Evolutionary conservation across 2,888 invertebrate species (phyloP), one percentile per base, ranked within the genome.

Genomic region (Gandaritis pyraliata): DNA sequence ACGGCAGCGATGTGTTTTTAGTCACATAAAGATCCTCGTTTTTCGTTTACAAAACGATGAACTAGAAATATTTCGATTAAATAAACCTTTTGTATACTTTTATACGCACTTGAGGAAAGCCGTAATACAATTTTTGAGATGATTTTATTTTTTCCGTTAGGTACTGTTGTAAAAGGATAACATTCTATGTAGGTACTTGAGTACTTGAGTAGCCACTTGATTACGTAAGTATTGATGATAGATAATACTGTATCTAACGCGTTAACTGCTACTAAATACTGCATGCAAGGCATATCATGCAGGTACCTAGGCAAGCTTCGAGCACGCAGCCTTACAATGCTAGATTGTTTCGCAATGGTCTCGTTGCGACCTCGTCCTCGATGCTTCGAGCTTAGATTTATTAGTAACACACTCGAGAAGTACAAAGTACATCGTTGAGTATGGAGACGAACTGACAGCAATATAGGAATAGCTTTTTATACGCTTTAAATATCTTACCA

Each of bases 341-440:
- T 69, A 65, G 62, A 68, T 68, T 61, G 65, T 80, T 78, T 73
- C 73, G 69, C 73, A 80, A 80, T 74, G 49, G 62, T 58, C 52
- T 59, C 23, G 51, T 70, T 58, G 58, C 65, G 74, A 70, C 83
- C 83, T 83, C 80, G 83, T 82, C 73, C 82, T 65, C 77, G 74
- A 79, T 82, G 65, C 65, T 55, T 63, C 58, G 72, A 76, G 78
- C 75, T 78, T 72, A 75, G 69, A 61, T 59, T 69, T 71, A 68
- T 59, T 39, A 57, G 38, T 50, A 55, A 48, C 30, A 54, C 38
- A 52, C 56, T 57, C 36, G 41, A 53, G 46, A 18, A 49, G 33
- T 51, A 53, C 23, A 36, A 4, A 57, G n/a, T 43, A 30, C 30
- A 33, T 53, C 43, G 33, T n/a, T 53, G 30, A 52, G 23, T 29